Percentiles rank a stretch among this genome's conserved stretches.
Evolutionary conservation across 2,797 vertebrate genomes (phyloP).

Genomic region (Sus cebifrons): DNA sequence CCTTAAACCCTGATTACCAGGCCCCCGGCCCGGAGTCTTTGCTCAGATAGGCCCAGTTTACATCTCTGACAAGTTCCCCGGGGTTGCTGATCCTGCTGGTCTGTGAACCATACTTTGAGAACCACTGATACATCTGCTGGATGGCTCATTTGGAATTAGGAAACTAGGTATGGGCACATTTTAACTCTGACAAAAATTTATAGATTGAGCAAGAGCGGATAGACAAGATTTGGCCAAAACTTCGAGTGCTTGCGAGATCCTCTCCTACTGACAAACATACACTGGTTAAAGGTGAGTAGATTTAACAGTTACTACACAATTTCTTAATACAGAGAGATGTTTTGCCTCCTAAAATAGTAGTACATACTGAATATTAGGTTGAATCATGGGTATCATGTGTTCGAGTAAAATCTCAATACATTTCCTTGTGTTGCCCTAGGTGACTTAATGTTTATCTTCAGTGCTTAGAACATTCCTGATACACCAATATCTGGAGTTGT

Average conservation of each 20-base stretch:
- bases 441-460: constrained; percentile 31
- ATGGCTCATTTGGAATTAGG: constrained; percentile 42
- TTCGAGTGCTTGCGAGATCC: constrained; percentile 98
- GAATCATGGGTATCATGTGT: constrained; percentile 41
- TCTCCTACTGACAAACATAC: constrained; percentile 99
- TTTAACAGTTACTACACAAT: neutral
- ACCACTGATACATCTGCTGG: neutral
- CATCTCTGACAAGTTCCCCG: constrained; percentile 52
- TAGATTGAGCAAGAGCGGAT: constrained; percentile 99
- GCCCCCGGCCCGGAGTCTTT: neutral
- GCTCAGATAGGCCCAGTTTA: neutral
- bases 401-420: constrained; percentile 43
- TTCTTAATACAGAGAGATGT: neutral
- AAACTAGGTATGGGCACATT: constrained; percentile 51
- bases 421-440: constrained; percentile 21
- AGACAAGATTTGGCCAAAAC: constrained; percentile 99
- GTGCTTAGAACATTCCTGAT: neutral
- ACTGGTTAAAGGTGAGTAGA: constrained; percentile 96
- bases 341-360: constrained; percentile 53
- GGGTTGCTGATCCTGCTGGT: neutral
- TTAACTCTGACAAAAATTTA: constrained; percentile 85
- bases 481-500: constrained; percentile 14
- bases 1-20: neutral
- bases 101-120: constrained; percentile 51
- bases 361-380: constrained; percentile 25